Base-by-base conservation (phyloP, 2,113 vertebrate genomes). In the Perca schrenkii region DNA sequence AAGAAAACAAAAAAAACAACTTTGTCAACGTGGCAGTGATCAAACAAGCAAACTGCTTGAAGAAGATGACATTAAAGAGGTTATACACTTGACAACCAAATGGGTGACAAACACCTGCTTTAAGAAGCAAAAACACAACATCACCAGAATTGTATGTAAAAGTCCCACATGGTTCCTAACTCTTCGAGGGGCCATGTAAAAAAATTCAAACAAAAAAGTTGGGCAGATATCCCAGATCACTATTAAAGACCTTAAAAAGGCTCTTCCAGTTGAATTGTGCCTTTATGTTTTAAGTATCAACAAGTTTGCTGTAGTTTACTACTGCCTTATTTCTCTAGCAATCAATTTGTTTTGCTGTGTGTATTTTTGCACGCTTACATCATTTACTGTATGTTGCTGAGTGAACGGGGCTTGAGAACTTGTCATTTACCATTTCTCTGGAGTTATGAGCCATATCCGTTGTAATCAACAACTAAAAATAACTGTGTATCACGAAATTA, bases 1-100 rank as follows among this genome's bases (percentile, higher is more conserved):
- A 36, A 36, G 7, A 1, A 36, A 36, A 19, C 80, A 8, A 79
- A 74, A 64, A 75, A 63, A 78, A 68, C 36, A 85, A 74, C 0
- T 31, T 2, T 0, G 7, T 71, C 36, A 77, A 53, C 17, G 3
- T 49, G 34, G 57, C 65, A 70, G 15, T 3, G 54, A 70, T 3
- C 13, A 67, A 58, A 74, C 28, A 80, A 62, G 43, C 22, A 43
- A 43, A 43, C 2, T 36, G 7, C 7, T 15, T 43, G 12, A 50
- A 65, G 19, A 49, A 54, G 3, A 50, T 12, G 7, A 21, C 8
- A 60, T 46, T 25, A 25, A 61, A 15, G 5, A 68, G 43, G 31
- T 66, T 6, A 21, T 15, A 46, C 16, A 28, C 8, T 28, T 46
- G 3, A 47, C 6, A 21, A 34, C 34, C 52, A 56, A 0, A 12